phyloP scores from a whole-genome alignment of 2,113 vertebrate species.

The Spheniscus mendiculus region DNA sequence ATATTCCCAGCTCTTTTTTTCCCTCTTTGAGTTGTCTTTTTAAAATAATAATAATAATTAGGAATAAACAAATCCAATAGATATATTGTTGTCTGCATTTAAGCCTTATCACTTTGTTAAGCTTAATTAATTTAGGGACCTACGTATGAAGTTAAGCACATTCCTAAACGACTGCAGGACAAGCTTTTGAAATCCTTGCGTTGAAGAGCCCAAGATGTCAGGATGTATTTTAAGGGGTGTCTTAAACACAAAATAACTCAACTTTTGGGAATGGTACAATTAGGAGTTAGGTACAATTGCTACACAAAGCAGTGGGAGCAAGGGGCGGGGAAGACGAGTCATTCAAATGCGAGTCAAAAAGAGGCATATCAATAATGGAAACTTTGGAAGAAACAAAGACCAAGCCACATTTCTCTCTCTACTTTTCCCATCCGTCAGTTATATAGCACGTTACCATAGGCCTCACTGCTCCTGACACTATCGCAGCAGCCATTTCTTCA shows the following conservation, averaged over 20 bases:
- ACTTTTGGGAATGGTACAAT: background rate
- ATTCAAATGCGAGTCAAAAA: background rate
- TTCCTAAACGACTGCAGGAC: background rate
- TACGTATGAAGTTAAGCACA: background rate
- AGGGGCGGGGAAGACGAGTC: background rate
- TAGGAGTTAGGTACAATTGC: background rate
- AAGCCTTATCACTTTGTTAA: background rate
- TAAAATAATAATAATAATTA: background rate
- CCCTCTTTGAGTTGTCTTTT: background rate
- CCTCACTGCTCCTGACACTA: background rate
- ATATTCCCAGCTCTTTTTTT: background rate
- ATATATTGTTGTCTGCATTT: background rate
- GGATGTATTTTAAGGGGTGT: background rate
- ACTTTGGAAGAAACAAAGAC: background rate
- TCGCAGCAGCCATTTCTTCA: conserved; percentile 16
- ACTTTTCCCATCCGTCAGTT: background rate
- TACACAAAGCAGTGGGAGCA: background rate
- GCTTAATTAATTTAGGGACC: background rate
- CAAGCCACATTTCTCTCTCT: background rate
- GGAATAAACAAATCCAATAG: background rate
- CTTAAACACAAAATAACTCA: background rate
- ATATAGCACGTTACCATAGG: background rate
- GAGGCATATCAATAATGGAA: background rate
- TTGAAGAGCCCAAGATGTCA: background rate
- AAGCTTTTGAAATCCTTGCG: background rate